Conservation (phyloP, 1,140 invertebrate species). For the Eupristina koningsbergeri region DNA sequence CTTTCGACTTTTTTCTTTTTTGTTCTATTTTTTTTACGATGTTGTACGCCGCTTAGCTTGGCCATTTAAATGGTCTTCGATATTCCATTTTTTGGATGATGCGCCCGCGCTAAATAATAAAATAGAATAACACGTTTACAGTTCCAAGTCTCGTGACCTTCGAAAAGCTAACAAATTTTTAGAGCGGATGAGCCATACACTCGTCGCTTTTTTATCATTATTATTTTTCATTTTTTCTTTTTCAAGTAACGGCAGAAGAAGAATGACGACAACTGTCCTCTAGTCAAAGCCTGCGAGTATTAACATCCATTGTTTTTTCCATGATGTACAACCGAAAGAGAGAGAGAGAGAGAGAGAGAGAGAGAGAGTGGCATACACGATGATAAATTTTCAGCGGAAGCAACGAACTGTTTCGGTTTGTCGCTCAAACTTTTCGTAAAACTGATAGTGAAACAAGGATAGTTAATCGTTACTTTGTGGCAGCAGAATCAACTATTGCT, state of each 20-base stretch:
- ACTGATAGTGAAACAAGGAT: constrained; percentile 48
- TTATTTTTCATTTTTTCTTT: too few relatives aligned
- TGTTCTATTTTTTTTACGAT: neutral
- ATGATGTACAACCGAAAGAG: constrained; percentile 50
- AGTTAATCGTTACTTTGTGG: neutral
- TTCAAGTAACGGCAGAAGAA: neutral
- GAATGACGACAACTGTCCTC: constrained; percentile 26
- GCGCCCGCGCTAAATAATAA: neutral
- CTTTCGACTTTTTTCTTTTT: neutral
- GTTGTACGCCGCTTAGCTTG: neutral
- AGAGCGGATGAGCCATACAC: neutral
- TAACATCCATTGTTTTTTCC: constrained; percentile 60
- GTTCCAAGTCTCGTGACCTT: neutral
- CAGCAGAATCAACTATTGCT: neutral
- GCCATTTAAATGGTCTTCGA: constrained; percentile 35
- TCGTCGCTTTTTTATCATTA: neutral
- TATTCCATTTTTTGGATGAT: constrained; percentile 5
- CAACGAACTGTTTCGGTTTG: constrained; percentile 53
- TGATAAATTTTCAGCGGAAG: constrained; percentile 61
- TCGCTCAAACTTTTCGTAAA: constrained; percentile 50
- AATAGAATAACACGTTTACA: neutral
- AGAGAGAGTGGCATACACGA: constrained; percentile 24
- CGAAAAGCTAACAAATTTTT: constrained; percentile 26
- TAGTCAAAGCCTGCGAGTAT: constrained; percentile 64
- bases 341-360: neutral